Percentiles rank a stretch among this genome's conserved stretches.
Evolutionary conservation across 2,797 vertebrate genomes (phyloP).

Genomic region (Sparus aurata): DNA sequence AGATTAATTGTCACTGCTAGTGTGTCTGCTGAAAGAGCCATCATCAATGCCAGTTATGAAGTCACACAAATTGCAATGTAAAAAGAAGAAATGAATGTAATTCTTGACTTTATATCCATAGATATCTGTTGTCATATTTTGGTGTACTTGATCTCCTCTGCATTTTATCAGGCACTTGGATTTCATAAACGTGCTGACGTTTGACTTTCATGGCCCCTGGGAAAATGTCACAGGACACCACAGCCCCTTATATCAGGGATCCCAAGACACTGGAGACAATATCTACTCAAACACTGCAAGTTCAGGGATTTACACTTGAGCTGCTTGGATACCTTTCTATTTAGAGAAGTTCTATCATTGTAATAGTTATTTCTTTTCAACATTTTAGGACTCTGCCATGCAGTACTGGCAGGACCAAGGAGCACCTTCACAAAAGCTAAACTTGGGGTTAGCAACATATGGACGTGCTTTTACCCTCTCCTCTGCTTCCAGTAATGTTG

Average conservation of each 20-base stretch:
- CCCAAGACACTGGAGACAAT: constrained; percentile 67
- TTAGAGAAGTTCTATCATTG: background rate
- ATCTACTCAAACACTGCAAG: constrained; percentile 79
- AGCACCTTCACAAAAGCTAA: constrained; percentile 78
- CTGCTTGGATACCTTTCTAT: background rate
- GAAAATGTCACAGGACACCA: constrained; percentile 83
- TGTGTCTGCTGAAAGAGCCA: constrained; percentile 67
- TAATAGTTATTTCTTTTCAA: background rate
- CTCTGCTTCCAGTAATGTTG: constrained; percentile 47
- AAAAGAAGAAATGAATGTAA: background rate
- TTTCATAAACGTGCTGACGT: constrained; percentile 85
- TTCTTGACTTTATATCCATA: background rate
- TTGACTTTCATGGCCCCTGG: constrained; percentile 83
- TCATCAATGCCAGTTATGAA: constrained; percentile 79
- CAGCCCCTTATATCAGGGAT: constrained; percentile 81
- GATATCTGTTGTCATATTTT: background rate
- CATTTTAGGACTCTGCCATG: constrained; percentile 81
- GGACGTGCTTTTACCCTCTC: constrained; percentile 80
- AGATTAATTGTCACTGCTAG: constrained; percentile 78
- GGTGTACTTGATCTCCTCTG: background rate
- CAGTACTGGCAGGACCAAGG: constrained; percentile 82
- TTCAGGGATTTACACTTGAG: background rate
- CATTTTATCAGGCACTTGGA: constrained; percentile 78
- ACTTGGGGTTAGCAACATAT: constrained; percentile 83
- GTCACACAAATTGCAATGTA: constrained; percentile 75